These are phyloP conservation scores for Tringa solitaria DNA, from an alignment of 2,113 vertebrate genomes.

Conservation along the genomic window DNA sequence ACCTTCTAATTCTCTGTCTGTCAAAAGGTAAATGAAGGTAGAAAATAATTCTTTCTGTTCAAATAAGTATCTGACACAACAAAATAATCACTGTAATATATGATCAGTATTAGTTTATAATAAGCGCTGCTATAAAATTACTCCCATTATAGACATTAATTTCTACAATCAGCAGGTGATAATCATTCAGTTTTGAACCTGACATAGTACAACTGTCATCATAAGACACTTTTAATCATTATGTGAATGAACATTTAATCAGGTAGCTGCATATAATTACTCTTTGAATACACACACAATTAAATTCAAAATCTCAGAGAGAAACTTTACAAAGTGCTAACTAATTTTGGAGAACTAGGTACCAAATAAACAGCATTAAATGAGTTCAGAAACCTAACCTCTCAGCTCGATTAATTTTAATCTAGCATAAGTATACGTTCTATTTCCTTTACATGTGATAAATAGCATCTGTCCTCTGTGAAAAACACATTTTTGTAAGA, in stretches of 20 bases:
- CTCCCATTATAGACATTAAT: conserved; percentile 14
- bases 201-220: conserved; percentile 33
- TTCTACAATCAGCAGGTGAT: conserved; percentile 56
- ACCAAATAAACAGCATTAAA: conserved; percentile 55
- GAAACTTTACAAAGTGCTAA: conserved; percentile 47
- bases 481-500: neutral
- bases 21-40: neutral
- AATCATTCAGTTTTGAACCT: conserved; percentile 39
- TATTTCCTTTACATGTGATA: neutral
- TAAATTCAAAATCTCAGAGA: conserved; percentile 53
- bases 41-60: conserved; percentile 20
- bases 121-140: conserved; percentile 20
- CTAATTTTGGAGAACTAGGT: conserved; percentile 44
- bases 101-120: conserved; percentile 9
- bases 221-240: conserved; percentile 51
- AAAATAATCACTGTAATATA: conserved; percentile 47
- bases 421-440: conserved; percentile 18
- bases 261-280: conserved; percentile 64
- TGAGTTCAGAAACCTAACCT: conserved; percentile 43
- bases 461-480: neutral
- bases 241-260: conserved; percentile 63
- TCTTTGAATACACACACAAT: conserved; percentile 58
- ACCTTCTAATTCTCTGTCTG: neutral
- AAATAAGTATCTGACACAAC: conserved; percentile 28
- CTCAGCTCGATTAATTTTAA: conserved; percentile 54